Evolutionary conservation across 2,113 vertebrate species (phyloP), one percentile per base, ranked within the genome.

Genomic region (Cervus canadensis): DNA sequence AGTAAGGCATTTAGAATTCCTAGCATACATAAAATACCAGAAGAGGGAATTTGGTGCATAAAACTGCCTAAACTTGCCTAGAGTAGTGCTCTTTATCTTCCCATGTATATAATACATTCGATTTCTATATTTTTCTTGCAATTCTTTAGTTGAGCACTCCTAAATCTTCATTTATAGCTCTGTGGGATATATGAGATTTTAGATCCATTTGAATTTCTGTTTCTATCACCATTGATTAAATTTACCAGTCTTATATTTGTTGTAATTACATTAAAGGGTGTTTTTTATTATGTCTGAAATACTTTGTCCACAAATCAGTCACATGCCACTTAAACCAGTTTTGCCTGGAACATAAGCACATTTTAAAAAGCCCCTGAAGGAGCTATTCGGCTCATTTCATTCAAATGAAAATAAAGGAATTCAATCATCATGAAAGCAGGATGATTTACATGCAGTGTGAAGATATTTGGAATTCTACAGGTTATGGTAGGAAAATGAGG

Each of bases 251-350:
- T 89, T 59, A 0, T 36, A 71, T 95, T 92, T 95, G 30, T 45
- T 88, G 5, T 87, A 60, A 91, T 93, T 60, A 92, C 33, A 79
- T 79, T 17, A 89, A 96, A 92, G 59, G 14, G 11, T 92, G 16
- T 84, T 36, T 87, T 94, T 94, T 93, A 81, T 95, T 89, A 83
- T 71, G 78, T 87, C 81, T 82, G 13, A 45, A 89, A 60, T 87
- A 48, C 52, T 94, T 96, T 90, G 30, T 60, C 43, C 85, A 94
- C 7, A 28, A 52, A 86, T 83, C 30, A 84, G 5, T 86, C 45
- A 33, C 21, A 84, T 16, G 8, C 9, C 19, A 87, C 82, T 67
- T 95, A 67, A 97, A 45, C 16, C n/a, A 91, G 57, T 62, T 89
- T 96, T 87, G 13, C 67, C 57, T 76, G 45, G 93, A 84, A 76